Conservation (phyloP, 2,797 vertebrate genomes). For the Arrhamphus sclerolepis region DNA sequence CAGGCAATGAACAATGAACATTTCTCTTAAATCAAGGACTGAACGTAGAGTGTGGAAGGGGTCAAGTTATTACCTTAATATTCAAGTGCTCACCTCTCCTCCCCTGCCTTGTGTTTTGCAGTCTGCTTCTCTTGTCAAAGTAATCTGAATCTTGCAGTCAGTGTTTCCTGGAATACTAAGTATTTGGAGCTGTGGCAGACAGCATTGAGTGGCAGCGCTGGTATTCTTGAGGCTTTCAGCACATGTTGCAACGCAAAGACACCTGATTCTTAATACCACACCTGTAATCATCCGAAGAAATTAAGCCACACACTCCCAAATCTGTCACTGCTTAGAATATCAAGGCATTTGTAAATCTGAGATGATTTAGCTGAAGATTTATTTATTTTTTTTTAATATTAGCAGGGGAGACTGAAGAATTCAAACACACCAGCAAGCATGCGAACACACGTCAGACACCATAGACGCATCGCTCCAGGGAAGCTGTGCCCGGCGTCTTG, state of each 20-base stretch:
- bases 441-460: constrained; percentile 51
- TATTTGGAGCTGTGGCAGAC: constrained; percentile 33
- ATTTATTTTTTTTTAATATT: constrained; percentile 27
- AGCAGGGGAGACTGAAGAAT: constrained; percentile 30
- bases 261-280: constrained; percentile 29
- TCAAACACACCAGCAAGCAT: constrained; percentile 55
- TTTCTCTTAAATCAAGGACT: constrained; percentile 36
- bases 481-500: constrained; percentile 48
- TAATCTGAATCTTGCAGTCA: constrained; percentile 49
- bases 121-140: constrained; percentile 52
- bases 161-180: constrained; percentile 66
- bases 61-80: constrained; percentile 63
- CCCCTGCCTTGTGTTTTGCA: constrained; percentile 35
- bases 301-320: constrained; percentile 34
- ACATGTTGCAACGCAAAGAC: constrained; percentile 29
- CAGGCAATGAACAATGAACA: constrained; percentile 47
- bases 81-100: constrained; percentile 34
- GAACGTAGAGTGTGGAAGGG: constrained; percentile 27
- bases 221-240: constrained; percentile 35
- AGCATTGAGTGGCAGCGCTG: constrained; percentile 30
- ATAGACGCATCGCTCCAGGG: constrained; percentile 58
- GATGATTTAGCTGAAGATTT: constrained; percentile 22
- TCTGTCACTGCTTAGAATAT: constrained; percentile 30
- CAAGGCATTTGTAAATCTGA: constrained; percentile 29
- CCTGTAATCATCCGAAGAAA: constrained; percentile 53